These are phyloP conservation scores for Phthorimaea operculella DNA, from an alignment of 1,140 invertebrate genomes.

Conservation along the genomic window DNA sequence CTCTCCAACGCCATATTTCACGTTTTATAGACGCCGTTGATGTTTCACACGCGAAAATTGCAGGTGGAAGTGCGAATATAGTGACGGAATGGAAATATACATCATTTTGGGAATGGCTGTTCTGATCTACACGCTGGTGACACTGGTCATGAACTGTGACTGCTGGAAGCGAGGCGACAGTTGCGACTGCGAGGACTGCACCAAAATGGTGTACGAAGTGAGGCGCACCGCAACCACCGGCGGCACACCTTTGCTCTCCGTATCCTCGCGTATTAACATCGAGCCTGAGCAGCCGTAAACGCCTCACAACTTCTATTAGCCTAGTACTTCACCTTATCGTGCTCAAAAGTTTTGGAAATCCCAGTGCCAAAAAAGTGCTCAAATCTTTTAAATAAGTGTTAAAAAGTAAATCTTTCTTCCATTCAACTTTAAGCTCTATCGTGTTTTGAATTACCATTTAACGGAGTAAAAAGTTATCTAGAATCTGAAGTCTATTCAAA, in stretches of 20 bases:
- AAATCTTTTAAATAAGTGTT: neutral
- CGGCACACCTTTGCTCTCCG: neutral
- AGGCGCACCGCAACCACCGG: no score
- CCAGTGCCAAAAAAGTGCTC: conserved; percentile 5
- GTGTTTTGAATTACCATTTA: no score
- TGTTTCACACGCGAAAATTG: conserved; percentile 10
- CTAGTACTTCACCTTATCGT: neutral
- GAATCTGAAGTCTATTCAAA: no score
- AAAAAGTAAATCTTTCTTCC: neutral
- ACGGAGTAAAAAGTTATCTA: no score
- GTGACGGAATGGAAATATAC: conserved; percentile 55
- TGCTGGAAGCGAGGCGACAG: conserved; percentile 44
- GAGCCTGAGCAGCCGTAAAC: neutral
- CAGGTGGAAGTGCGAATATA: conserved; percentile 15
- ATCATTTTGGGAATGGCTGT: conserved; percentile 51
- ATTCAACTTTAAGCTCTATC: neutral
- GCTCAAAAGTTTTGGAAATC: neutral
- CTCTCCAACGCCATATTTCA: neutral
- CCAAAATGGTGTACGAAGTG: conserved; percentile 5
- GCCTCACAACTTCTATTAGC: neutral
- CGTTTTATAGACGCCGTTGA: conserved; percentile 14
- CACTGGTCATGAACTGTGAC: conserved; percentile 41
- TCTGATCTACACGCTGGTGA: conserved; percentile 45
- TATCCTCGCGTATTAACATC: neutral
- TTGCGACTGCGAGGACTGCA: conserved; percentile 54